Evolutionary conservation across 2,797 vertebrate species (phyloP), one percentile per base, ranked within the genome.

Genomic region (Danio albolineatus): DNA sequence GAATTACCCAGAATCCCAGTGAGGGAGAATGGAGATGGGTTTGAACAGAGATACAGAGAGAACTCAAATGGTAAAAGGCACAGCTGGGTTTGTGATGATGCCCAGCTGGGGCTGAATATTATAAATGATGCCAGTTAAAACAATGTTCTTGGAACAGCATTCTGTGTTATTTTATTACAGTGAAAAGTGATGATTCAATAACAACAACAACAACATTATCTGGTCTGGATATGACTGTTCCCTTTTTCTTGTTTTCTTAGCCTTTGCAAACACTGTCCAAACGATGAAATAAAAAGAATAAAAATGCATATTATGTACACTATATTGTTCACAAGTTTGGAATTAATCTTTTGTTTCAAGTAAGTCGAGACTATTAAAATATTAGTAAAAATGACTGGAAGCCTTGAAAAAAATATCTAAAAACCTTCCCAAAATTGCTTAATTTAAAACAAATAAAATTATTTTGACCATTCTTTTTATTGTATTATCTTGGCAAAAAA

Each of bases 1-100:
- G 56, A 71, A 70, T 21, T 48, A 60, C 67, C 48, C 57, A 71
- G 17, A 71, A 79, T 79, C 56, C 28, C 56, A 61, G 21, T 39
- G 19, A 62, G 38, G 72, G 16, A 21, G 38, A 61, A 48, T 10
- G 14, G 6, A 67, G 39, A 57, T 39, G 6, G 2, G 41, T 17
- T 10, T 21, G 8, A 78, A 12, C 0, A 13, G 41, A 48, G 48
- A 28, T 28, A 54, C 21, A 19, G 36, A 61, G n/a, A 62, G n/a
- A 51, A 61, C 44, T 8, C n/a, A 61, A 48, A 10, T 41, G 12
- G 14, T 43, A 53, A 71, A 79, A 70, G 43, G n/a, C 43, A 49
- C 64, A 69, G 64, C 64, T 60, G 38, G 44, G 44, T 65, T 48
- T 75, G 49, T 57, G 16, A 60, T 21, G 79, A 8, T 41, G 66